Conservation (phyloP, 2,797 vertebrate genomes). For the Eospalax fontanierii region DNA sequence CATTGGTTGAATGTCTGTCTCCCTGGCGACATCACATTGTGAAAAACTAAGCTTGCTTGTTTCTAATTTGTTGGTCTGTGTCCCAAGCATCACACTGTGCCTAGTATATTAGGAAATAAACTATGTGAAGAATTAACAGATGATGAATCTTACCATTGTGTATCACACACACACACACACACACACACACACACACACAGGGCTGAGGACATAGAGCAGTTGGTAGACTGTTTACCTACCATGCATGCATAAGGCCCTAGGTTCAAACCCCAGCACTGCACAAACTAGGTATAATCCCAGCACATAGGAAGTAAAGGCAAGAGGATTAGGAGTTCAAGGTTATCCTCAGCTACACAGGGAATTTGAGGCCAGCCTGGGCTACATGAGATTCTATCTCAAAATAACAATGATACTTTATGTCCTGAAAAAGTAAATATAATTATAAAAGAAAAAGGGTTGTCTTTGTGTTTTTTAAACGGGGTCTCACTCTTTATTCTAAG, state of each 20-base stretch:
- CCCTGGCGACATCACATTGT: not conserved
- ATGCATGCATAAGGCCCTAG: not conserved
- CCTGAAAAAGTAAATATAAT: not conserved
- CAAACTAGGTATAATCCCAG: not conserved
- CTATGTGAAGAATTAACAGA: not conserved
- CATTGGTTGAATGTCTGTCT: not conserved
- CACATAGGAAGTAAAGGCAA: not conserved
- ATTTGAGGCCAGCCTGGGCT: not conserved
- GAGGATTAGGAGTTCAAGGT: not conserved
- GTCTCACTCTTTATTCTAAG: not conserved
- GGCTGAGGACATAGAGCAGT: not conserved
- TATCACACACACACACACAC: not conserved
- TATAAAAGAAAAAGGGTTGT: not conserved
- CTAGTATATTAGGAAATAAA: not conserved
- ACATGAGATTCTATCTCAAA: not conserved
- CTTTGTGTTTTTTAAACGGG: not conserved
- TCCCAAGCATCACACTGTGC: not conserved
- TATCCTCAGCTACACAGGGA: not conserved
- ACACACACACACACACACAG: not conserved
- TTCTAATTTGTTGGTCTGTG: not conserved
- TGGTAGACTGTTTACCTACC: not conserved
- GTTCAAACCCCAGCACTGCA: not conserved
- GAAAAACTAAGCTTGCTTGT: not conserved
- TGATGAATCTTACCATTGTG: not conserved
- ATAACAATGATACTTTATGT: not conserved